Evolutionary conservation across 2,888 invertebrate genomes (phyloP), one percentile per base, ranked within the genome.

Genomic region (Pseudococcus longispinus): DNA sequence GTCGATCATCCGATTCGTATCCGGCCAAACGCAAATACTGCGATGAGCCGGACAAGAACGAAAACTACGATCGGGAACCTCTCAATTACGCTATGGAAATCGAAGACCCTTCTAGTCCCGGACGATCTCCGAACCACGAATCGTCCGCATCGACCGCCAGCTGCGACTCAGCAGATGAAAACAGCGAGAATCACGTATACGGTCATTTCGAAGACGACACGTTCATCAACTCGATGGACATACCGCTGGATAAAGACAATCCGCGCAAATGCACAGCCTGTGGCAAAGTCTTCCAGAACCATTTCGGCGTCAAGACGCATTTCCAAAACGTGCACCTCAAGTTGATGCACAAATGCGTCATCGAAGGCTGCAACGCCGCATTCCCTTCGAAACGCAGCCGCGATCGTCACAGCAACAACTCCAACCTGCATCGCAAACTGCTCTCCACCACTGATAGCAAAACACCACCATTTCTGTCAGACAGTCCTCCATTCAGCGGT

Each of bases 311-410:
- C 32, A 98, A 97, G 91, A 96, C 96, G 1, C 98, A 98, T 91
- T 98, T 97, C 91, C 97, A 97, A 92, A 98, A 96, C 91, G 96
- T 97, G 13, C 98, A 98, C 91, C 93, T 98, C 85, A 98, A 98
- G 91, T 92, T 98, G 88, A 96, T 97, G 95, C 98, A 98, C 91
- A 96, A 96, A 90, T 98, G 98, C 91, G 96, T 95, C 90, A 95
- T 97, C 37, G 97, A 97, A 89, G 97, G 98, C 0, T 98, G 98
- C 91, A 96, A 96, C 91, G 98, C 98, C 0, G 96, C 97, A 0
- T 98, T 98, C 91, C 96, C 97, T 6, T 97, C 98, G 0, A 98
- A 97, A 90, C 92, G 97, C 87, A 96, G 96, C 90, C 94, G 98
- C 89, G 98, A 98, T 90, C 93, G 97, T 1, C 98, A 98, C 91